Evolutionary conservation across 2,888 invertebrate genomes (phyloP).

Genomic region (Lasioglossum morio): DNA sequence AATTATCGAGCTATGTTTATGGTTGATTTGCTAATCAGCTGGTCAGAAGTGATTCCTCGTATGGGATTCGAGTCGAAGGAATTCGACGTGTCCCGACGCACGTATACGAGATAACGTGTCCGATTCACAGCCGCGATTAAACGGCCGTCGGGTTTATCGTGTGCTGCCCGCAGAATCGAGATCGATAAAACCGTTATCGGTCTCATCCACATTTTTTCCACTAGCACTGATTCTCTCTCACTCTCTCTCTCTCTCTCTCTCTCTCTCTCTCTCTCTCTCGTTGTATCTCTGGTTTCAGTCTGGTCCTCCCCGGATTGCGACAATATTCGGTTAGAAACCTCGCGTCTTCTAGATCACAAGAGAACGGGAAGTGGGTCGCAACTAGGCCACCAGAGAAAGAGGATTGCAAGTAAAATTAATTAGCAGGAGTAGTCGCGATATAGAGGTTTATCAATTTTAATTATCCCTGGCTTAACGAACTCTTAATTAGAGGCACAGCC

Average conservation of each 20-base stretch:
- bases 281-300: neutral
- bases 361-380: neutral
- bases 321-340: neutral
- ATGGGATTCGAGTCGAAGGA: neutral
- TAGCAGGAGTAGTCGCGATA: slow-evolving; percentile 42
- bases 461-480: slow-evolving; percentile 52
- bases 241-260: no score
- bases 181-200: slow-evolving; percentile 45
- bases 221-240: neutral
- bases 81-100: slow-evolving; percentile 47
- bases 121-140: slow-evolving; percentile 29
- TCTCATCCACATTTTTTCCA: neutral
- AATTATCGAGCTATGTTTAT: neutral
- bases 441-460: slow-evolving; percentile 58
- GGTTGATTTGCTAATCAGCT: neutral
- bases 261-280: no score
- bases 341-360: neutral
- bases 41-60: neutral
- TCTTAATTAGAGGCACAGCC: slow-evolving; percentile 45
- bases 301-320: neutral
- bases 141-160: slow-evolving; percentile 22
- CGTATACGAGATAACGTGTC: slow-evolving; percentile 63
- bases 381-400: neutral
- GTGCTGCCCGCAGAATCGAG: slow-evolving; percentile 10
- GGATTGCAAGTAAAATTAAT: slow-evolving; percentile 44